These are phyloP conservation scores for Ovibos moschatus DNA, from an alignment of 2,113 vertebrate genomes.

Conservation along the genomic window DNA sequence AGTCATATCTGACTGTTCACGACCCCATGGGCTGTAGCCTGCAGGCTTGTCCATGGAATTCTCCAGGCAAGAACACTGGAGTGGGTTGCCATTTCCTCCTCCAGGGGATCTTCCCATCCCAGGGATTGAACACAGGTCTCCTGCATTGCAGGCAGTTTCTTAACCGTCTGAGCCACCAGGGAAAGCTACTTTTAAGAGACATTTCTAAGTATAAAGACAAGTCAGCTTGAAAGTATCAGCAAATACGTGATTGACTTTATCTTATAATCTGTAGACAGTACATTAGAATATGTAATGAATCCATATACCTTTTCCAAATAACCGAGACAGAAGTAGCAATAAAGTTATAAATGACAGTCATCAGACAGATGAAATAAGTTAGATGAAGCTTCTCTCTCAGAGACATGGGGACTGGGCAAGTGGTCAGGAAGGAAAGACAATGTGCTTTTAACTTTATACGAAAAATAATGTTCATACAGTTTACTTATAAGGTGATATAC, in stretches of 20 bases:
- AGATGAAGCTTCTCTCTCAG: neutral
- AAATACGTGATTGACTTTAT: neutral
- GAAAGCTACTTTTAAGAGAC: neutral
- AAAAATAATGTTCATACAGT: neutral
- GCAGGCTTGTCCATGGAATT: neutral
- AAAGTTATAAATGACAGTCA: neutral
- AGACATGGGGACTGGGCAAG: neutral
- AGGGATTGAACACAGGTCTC: neutral
- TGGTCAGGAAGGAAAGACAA: neutral
- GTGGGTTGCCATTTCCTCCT: neutral
- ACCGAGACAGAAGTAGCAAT: neutral
- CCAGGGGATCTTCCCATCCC: neutral
- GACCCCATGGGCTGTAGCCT: neutral
- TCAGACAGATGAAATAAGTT: neutral
- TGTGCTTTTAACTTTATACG: neutral
- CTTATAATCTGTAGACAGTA: neutral
- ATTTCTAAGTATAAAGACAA: neutral
- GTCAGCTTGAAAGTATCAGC: neutral
- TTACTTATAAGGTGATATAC: rapidly evolving
- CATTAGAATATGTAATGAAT: neutral
- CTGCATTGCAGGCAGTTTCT: neutral
- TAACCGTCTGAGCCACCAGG: neutral
- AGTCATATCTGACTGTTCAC: neutral
- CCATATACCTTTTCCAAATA: neutral
- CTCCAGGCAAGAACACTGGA: neutral